Percentiles rank a stretch among this genome's conserved stretches.
Conservation (phyloP, 2,888 invertebrate species). For the Torymus auratus region DNA sequence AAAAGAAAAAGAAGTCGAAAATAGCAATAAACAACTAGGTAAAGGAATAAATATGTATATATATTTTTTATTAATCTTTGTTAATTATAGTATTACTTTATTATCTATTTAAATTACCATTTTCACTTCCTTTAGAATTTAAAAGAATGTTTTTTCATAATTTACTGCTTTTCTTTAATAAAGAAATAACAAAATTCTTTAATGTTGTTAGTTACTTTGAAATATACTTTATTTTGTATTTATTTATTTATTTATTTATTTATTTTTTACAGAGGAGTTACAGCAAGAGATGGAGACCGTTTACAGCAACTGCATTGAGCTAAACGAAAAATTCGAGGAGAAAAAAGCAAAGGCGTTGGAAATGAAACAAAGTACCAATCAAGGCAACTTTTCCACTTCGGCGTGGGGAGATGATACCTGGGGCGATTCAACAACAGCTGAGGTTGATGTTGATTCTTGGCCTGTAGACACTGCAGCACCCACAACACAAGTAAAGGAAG, state of each 20-base stretch:
- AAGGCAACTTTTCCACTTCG: conserved; percentile 74
- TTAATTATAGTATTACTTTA: neutral
- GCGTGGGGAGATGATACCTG: conserved; percentile 73
- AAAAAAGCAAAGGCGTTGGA: conserved; percentile 79
- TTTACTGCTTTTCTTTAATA: too few species aligned
- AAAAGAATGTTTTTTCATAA: too few species aligned
- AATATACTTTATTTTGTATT: neutral
- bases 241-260: neutral
- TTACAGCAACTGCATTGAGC: conserved; percentile 83
- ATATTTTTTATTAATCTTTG: neutral
- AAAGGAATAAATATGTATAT: neutral
- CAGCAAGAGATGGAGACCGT: conserved; percentile 83
- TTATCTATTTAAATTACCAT: too few species aligned
- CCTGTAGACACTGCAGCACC: conserved; percentile 75
- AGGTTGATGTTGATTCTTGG: conserved; percentile 76
- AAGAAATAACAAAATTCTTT: too few species aligned
- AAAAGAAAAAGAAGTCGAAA: conserved; percentile 56
- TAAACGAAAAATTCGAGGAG: conserved; percentile 84
- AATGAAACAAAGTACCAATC: conserved; percentile 78
- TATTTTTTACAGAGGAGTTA: conserved; percentile 80
- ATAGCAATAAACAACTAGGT: conserved; percentile 54
- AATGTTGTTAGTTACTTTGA: neutral
- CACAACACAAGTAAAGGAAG: conserved; percentile 70
- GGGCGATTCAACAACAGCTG: conserved; percentile 79
- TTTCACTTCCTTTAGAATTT: too few species aligned